Conservation (phyloP, 2,797 vertebrate genomes). For the Philypnodon macrostomus region DNA sequence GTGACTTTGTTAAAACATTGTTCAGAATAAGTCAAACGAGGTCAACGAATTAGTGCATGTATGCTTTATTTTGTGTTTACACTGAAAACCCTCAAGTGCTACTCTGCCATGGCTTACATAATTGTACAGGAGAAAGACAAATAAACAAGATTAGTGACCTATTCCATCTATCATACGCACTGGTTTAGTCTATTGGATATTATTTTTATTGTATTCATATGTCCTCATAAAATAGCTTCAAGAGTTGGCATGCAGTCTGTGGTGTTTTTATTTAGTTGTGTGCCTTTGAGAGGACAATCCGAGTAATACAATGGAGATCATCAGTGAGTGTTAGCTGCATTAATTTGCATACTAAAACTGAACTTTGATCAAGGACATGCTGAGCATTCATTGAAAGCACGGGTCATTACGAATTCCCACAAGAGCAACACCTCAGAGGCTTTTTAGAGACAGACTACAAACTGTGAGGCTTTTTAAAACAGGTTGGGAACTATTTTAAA, state of each 20-base stretch:
- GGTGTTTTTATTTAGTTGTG: conserved; percentile 27
- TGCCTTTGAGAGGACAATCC: conserved; percentile 4
- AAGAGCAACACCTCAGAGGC: conserved; percentile 4
- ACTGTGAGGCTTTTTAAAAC: not conserved
- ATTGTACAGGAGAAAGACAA: not conserved
- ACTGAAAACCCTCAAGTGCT: not conserved
- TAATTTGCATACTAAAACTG: conserved; percentile 15
- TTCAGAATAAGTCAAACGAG: conserved; percentile 4
- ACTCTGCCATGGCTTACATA: not conserved
- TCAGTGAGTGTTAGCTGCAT: conserved; percentile 5
- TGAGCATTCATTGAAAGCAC: conserved; percentile 9
- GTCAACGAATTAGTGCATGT: conserved; percentile 3
- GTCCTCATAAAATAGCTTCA: not conserved
- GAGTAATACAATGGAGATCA: conserved; percentile 7
- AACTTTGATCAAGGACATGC: conserved; percentile 19
- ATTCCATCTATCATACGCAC: not conserved
- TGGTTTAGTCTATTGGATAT: not conserved
- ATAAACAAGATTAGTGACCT: too few species aligned
- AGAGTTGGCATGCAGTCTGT: not conserved
- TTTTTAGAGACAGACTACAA: conserved; percentile 2
- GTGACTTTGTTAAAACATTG: conserved; percentile 11
- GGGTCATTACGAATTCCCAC: conserved; percentile 18
- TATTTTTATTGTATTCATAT: not conserved
- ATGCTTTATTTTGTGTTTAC: conserved; percentile 4
- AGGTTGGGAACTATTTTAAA: not conserved